Percentiles rank a stretch among this genome's conserved stretches.
phyloP scores from a whole-genome alignment of 2,113 vertebrate species.

The Grallaria varia region DNA sequence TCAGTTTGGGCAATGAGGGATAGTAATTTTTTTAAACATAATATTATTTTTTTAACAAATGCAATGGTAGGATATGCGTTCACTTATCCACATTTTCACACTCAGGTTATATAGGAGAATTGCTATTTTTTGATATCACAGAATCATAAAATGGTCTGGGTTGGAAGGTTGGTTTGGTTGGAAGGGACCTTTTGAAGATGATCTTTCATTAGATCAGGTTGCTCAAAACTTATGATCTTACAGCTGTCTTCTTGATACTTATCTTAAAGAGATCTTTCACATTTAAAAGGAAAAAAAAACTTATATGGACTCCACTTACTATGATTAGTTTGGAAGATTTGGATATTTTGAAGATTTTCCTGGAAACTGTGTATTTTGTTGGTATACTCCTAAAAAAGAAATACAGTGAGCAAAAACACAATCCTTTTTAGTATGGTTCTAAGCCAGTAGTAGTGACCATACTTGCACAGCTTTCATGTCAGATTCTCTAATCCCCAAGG shows the following conservation, averaged over 20 bases:
- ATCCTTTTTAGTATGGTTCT: background rate
- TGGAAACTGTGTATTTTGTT: background rate
- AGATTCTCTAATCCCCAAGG: background rate
- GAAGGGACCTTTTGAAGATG: background rate
- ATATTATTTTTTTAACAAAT: background rate
- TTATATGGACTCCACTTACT: background rate
- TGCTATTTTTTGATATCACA: background rate
- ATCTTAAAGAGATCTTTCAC: background rate
- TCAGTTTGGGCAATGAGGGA: background rate
- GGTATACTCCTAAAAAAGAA: background rate
- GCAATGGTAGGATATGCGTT: background rate
- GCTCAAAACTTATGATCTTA: background rate
- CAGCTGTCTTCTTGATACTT: background rate
- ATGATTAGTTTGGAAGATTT: background rate
- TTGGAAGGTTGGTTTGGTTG: background rate
- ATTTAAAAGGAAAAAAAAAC: background rate
- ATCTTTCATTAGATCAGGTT: background rate
- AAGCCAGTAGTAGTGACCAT: background rate
- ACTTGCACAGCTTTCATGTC: background rate
- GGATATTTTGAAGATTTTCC: background rate
- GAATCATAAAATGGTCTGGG: background rate
- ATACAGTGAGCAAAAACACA: background rate
- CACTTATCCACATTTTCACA: background rate
- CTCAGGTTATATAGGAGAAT: background rate
- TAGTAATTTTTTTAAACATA: background rate